A percentile compares a stretch with the other conserved stretches of the same genome.
Evolutionary conservation across 1,140 invertebrate genomes (phyloP).

Genomic region (Drosophila santomea): DNA sequence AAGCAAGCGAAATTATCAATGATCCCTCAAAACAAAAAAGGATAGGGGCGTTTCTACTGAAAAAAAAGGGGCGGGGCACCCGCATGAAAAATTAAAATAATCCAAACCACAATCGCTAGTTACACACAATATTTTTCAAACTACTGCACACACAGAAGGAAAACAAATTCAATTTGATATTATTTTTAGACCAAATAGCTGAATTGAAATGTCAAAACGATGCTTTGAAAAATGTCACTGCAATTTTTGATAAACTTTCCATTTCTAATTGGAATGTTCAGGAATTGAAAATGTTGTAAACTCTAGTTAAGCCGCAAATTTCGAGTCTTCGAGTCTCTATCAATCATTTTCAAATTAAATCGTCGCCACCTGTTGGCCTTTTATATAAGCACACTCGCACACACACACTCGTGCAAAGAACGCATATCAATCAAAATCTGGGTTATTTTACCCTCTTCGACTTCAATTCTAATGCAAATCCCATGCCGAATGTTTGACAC

Average conservation of each 20-base stretch:
- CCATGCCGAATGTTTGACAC: constrained; percentile 19
- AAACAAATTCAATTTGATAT: neutral
- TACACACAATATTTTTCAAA: constrained; percentile 1
- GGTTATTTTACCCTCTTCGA: constrained; percentile 11
- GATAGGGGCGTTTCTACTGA: constrained; percentile 23
- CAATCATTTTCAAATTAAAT: constrained; percentile 27
- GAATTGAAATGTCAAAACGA: neutral
- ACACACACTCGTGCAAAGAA: neutral
- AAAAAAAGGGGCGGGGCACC: constrained; percentile 2
- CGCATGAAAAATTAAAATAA: constrained; percentile 17
- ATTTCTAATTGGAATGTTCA: too few species aligned
- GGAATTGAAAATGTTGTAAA: neutral
- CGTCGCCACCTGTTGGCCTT: constrained; percentile 33
- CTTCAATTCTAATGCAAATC: constrained; percentile 25
- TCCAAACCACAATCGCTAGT: neutral
- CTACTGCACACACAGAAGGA: neutral
- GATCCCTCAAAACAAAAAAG: constrained; percentile 17
- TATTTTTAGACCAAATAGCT: neutral
- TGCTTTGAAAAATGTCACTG: too few species aligned
- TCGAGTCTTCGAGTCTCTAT: neutral
- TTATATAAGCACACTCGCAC: constrained; percentile 12
- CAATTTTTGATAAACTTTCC: too few species aligned
- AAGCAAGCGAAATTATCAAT: constrained; percentile 31
- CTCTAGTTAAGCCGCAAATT: neutral
- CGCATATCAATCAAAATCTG: constrained; percentile 32